Evolutionary conservation across 2,888 invertebrate genomes (phyloP), one percentile per base, ranked within the genome.

Genomic region (Pocota personata): DNA sequence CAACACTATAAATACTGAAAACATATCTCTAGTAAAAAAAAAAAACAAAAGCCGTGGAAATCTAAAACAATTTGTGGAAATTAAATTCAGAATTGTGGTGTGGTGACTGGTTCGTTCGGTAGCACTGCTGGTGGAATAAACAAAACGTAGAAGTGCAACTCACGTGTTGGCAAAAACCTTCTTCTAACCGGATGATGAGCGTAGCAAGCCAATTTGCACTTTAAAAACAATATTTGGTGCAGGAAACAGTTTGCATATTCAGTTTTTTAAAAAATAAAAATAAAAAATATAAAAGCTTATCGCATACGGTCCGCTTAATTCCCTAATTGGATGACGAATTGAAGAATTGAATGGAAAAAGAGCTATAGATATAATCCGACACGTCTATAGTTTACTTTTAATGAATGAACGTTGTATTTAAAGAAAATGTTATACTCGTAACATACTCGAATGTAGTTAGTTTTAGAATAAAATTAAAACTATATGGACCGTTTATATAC

Each of bases 131-230:
- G 7, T 32, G 69, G 40, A 14, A 30, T 24, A 24, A 6, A 1
- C 1, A 27, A 40, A 40, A 14, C 21, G 14, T n/a, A 16, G 8
- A 37, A 10, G 19, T 69, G 21, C 12, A 27, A 50, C n/a, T n/a
- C n/a, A n/a, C 52, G 57, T 50, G 60, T 14, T 52, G n/a, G 4
- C 37, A 35, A 46, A 37, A 37, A 16, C 27, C 27, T 24, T 48
- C 40, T 19, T 52, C 27, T 50, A 55, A 16, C 52, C 72, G 52
- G 55, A 64, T 62, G 73, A 52, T 24, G 40, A 55, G 73, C 60
- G 73, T 52, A 43, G 62, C 16, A 73, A 8, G 62, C 62, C 73
- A 73, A 73, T 73, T 73, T 73, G 60, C 30, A 52, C n/a, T 52
- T 52, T 5, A 14, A 32, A 62, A 73, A 52, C 30, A 43, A 62